Evolutionary conservation across 1,140 invertebrate genomes (phyloP).

Genomic region (Cydia pomonella): DNA sequence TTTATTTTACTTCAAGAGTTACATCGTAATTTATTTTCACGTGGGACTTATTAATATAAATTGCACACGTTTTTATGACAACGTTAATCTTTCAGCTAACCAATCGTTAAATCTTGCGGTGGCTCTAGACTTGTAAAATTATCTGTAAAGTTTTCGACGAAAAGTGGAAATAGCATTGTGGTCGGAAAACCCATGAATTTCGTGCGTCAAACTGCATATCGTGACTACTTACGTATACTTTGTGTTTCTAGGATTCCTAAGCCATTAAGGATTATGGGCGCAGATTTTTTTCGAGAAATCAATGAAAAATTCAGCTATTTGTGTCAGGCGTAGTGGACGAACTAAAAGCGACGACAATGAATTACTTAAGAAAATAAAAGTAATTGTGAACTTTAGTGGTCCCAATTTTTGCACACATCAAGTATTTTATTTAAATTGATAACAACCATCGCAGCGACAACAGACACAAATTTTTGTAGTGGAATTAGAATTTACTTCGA

Average conservation of each 20-base stretch:
- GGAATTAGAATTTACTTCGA: no score
- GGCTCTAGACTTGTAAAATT: neutral
- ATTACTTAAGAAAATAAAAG: no score
- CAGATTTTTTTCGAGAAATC: neutral
- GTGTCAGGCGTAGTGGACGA: no score
- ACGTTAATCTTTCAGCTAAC: neutral
- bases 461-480: no score
- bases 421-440: no score
- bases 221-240: no score
- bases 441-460: no score
- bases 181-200: neutral
- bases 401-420: no score
- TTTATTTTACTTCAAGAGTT: neutral
- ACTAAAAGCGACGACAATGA: no score
- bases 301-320: neutral
- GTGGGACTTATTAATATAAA: neutral
- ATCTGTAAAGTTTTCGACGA: neutral
- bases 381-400: no score
- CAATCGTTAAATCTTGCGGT: neutral
- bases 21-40: neutral
- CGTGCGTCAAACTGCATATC: conserved; percentile 2
- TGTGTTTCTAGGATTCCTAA: neutral
- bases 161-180: neutral
- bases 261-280: neutral
- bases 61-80: neutral